A percentile compares a stretch with the other conserved stretches of the same genome.
Evolutionary conservation across 1,140 invertebrate species (phyloP).

Genomic region (Drosophila neocordata): DNA sequence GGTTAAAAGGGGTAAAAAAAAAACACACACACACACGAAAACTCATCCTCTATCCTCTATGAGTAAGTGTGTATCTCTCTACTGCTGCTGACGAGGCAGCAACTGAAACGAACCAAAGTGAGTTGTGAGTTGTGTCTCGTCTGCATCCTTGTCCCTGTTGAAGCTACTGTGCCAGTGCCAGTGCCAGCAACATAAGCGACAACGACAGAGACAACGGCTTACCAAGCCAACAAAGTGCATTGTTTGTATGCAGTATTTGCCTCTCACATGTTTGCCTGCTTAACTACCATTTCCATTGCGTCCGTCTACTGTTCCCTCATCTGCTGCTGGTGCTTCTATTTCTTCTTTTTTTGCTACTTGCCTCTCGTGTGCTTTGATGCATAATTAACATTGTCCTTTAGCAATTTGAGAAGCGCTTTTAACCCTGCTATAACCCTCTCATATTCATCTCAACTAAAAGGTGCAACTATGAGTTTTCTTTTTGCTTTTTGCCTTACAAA

Average conservation of each 20-base stretch:
- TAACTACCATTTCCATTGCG: conserved; percentile 50
- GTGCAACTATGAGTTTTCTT: conserved; percentile 1
- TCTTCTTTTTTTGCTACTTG: conserved; percentile 6
- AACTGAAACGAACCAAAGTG: conserved; percentile 20
- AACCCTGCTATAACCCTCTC: conserved; percentile 50
- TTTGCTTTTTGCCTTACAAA: too few relatives aligned
- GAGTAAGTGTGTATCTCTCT: conserved; percentile 28
- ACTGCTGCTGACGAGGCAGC: conserved; percentile 48
- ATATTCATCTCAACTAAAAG: conserved; percentile 15
- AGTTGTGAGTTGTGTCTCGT: conserved; percentile 21
- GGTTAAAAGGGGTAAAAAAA: conserved; percentile 13
- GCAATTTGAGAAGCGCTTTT: conserved; percentile 74
- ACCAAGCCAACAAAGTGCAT: conserved; percentile 79
- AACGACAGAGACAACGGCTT: conserved; percentile 35
- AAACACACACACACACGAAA: background rate
- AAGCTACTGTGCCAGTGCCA: background rate
- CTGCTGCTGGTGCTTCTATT: background rate
- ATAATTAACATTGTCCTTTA: conserved; percentile 81
- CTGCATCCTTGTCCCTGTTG: conserved; percentile 62
- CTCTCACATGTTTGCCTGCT: conserved; percentile 77
- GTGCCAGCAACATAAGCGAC: background rate
- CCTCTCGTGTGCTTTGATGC: conserved; percentile 66
- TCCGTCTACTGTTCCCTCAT: conserved; percentile 15
- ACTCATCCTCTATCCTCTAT: conserved; percentile 23
- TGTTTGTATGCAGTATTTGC: conserved; percentile 77